These are phyloP conservation scores for Microctonus brassicae DNA, from an alignment of 2,888 invertebrate genomes.

Conservation along the genomic window DNA sequence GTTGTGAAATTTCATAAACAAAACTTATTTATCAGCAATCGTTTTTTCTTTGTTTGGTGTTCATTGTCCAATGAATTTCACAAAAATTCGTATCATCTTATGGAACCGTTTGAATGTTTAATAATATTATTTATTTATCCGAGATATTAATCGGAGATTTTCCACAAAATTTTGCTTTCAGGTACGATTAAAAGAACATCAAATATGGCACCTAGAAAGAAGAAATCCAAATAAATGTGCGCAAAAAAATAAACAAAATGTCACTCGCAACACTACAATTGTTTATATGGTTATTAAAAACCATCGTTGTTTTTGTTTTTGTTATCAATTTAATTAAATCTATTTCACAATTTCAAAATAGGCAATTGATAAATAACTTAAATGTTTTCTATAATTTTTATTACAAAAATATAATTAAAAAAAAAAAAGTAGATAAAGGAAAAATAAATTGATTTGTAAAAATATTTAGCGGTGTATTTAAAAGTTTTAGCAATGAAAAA, in stretches of 20 bases:
- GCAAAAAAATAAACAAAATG: background rate
- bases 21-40: background rate
- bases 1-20: background rate
- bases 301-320: background rate
- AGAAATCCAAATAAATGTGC: constrained; percentile 52
- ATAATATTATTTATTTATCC: background rate
- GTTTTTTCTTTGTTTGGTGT: too few relatives aligned
- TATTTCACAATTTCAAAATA: too few relatives aligned
- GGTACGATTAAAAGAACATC: constrained; percentile 51
- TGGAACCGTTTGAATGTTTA: background rate
- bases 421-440: background rate
- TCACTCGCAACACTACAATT: background rate
- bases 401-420: too few relatives aligned
- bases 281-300: background rate
- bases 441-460: background rate
- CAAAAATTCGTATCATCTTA: background rate
- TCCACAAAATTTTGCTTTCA: constrained; percentile 48
- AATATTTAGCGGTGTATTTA: background rate
- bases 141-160: constrained; percentile 4
- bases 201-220: constrained; percentile 55
- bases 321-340: background rate
- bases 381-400: too few relatives aligned
- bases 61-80: background rate
- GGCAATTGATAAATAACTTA: too few relatives aligned
- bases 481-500: background rate